Percentiles rank a stretch among this genome's conserved stretches.
phyloP scores from a whole-genome alignment of 2,113 vertebrate species.

The Danio rerio region DNA sequence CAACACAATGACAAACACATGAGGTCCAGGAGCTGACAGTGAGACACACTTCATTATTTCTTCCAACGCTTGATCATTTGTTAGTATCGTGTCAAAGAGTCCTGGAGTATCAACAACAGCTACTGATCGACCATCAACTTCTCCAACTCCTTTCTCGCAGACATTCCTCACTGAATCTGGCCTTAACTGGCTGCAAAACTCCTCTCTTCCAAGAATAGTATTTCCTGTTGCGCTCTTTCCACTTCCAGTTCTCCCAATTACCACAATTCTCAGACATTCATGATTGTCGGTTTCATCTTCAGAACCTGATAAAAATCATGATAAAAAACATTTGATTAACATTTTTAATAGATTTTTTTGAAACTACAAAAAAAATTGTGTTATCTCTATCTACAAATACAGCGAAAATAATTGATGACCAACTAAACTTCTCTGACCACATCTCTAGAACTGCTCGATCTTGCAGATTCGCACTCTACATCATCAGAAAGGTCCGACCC shows the following conservation, averaged over 20 bases:
- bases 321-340: too few relatives aligned
- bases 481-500: too few relatives aligned
- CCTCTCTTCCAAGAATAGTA: background rate
- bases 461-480: too few relatives aligned
- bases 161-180: background rate
- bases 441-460: too few relatives aligned
- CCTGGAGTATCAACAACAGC: constrained; percentile 37
- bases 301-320: background rate
- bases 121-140: background rate
- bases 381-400: too few relatives aligned
- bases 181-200: fast-evolving
- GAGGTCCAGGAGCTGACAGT: constrained; percentile 29
- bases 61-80: background rate
- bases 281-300: background rate
- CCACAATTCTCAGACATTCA: constrained; percentile 23
- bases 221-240: constrained; percentile 29
- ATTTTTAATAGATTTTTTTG: too few relatives aligned
- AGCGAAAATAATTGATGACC: too few relatives aligned
- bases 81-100: background rate
- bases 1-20: constrained; percentile 26
- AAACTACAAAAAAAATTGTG: too few relatives aligned
- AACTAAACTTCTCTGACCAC: too few relatives aligned
- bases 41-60: constrained; percentile 25
- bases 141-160: constrained; percentile 7
- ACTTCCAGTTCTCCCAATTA: constrained; percentile 21